Base-by-base conservation (phyloP, 2,113 vertebrate species). In the Macaca nemestrina region DNA sequence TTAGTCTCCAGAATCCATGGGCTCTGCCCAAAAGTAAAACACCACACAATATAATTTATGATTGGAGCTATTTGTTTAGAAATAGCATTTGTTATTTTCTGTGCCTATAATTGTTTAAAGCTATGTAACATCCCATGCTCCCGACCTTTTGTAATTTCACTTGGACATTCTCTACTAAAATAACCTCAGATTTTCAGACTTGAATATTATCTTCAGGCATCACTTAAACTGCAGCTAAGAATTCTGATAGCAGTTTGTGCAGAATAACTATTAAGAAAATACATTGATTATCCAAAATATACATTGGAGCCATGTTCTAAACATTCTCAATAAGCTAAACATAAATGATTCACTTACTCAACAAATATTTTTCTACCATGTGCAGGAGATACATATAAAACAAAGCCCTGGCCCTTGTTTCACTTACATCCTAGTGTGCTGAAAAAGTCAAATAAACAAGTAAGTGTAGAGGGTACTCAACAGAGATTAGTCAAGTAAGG, bases 241-340 rank as follows among this genome's bases (percentile, higher is more conserved):
- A 88, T 92, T 96, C 73, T 89, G 93, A 35, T 2, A 84, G 32
- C 40, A 89, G 27, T 57, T 95, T 90, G 67, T 86, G 20, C 43
- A 94, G 91, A 97, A 84, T 89, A 95, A 89, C 76, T 86, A 80
- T 78, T 87, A 93, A 94, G 9, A 78, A 48, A 81, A 88, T 68
- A 86, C n/a, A 90, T 48, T 72, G 93, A 94, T 82, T 96, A 89
- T 95, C 90, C 79, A 96, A 96, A 96, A 80, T 43, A 70, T 48
- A 50, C 40, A 83, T 73, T 72, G 81, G 57, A 89, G 43, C 10
- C 45, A 78, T 43, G 88, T 61, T 80, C 35, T 84, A 59, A 90
- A 93, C 55, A 84, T 52, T 81, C 88, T 90, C 84, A 64, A 45
- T 75, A 84, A 75, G 48, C 20, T 43, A 90, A 76, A 88, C 22